Evolutionary conservation across 2,888 invertebrate genomes (phyloP), one percentile per base, ranked within the genome.

Genomic region (Crepidodera aurea): DNA sequence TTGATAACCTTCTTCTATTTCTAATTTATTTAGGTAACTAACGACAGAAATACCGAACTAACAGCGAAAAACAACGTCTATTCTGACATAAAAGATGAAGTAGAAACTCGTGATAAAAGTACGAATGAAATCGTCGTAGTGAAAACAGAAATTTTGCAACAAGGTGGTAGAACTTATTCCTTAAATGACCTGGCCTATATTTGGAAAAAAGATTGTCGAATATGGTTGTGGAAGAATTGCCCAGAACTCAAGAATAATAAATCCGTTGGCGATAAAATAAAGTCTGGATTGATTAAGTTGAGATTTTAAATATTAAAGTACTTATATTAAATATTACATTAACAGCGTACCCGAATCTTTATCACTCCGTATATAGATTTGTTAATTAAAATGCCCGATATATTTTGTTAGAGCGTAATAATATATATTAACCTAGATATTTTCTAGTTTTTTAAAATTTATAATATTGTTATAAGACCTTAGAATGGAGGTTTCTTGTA

Each of bases 201-300:
- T 64, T 89, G 88, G 88, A 89, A 89, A 75, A 89, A 89, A 76
- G 89, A 89, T 72, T 88, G 88, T 67, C 82, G 56, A 25, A 89
- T 84, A 82, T 90, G 89, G 83, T 78, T 90, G 55, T 90, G 85
- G 85, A 85, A 85, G 64, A 79, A 78, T 53, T 67, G 73, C 19
- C 56, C 67, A 3, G 72, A 74, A 46, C 66, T 69, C 51, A 75
- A 73, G 51, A 67, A 67, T 34, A 77, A 77, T 55, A 71, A 69
- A 42, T 78, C 79, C 2, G 67, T 78, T 27, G 72, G 69, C 1
- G 76, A 77, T 22, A 66, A 65, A 54, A 58, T 70, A 25, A 69
- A 57, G 37, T 53, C 62, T 10, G 62, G 67, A 16, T 51, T 69
- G 8, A 60, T 50, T 54, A 58, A 58, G 32, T 22, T 60, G 15